Conservation (phyloP, 1,140 invertebrate genomes). For the Medauroidea extradentata region DNA sequence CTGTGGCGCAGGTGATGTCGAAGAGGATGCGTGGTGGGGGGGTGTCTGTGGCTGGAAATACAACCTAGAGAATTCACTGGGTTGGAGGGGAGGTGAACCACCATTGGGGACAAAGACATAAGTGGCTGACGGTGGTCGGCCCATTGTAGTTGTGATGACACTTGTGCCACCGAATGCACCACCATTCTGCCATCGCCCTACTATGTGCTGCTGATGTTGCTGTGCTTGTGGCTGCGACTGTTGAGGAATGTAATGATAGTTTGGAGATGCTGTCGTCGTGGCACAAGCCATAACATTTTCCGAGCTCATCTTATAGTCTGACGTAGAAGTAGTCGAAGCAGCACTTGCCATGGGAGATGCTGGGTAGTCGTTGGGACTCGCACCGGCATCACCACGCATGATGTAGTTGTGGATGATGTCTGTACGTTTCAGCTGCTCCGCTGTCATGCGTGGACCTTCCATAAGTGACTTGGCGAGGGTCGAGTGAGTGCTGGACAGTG, state of each 20-base stretch:
- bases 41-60: slow-evolving; percentile 10
- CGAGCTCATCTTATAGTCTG: slow-evolving; percentile 3
- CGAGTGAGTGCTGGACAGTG: slow-evolving; percentile 77
- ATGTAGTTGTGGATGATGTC: slow-evolving; percentile 88
- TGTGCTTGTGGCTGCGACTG: slow-evolving; percentile 7
- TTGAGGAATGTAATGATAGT: slow-evolving; percentile 17
- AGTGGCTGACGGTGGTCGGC: slow-evolving; percentile 21
- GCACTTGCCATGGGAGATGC: background rate
- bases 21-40: slow-evolving; percentile 11
- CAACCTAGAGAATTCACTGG: slow-evolving; percentile 6
- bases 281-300: slow-evolving; percentile 1
- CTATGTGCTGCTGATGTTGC: background rate
- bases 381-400: slow-evolving; percentile 60
- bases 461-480: slow-evolving; percentile 81
- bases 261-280: background rate
- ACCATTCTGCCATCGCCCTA: slow-evolving; percentile 13
- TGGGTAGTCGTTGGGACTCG: slow-evolving; percentile 18
- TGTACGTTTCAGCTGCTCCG: slow-evolving; percentile 81
- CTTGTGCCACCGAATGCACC: too few relatives aligned
- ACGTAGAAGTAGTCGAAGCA: slow-evolving; percentile 2
- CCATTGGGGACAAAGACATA: slow-evolving; percentile 26
- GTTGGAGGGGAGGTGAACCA: slow-evolving; percentile 15
- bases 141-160: slow-evolving; percentile 31
- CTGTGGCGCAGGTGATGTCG: slow-evolving; percentile 21
- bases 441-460: slow-evolving; percentile 82